Percentiles rank a stretch among this genome's conserved stretches.
Conservation (phyloP, 2,888 invertebrate species). For the Ceraclea dissimilis region DNA sequence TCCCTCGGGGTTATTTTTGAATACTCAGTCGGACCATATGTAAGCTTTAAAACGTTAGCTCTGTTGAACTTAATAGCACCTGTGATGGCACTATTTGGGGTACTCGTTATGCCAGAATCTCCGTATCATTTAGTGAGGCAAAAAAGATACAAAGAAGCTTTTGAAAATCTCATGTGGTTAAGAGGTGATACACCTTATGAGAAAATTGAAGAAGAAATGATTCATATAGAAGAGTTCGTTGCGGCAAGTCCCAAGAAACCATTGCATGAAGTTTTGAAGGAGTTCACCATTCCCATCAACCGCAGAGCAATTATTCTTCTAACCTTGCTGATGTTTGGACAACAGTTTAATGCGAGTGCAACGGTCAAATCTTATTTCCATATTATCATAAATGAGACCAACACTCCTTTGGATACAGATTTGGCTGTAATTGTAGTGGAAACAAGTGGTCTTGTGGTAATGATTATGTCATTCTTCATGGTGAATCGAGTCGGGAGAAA, state of each 20-base stretch:
- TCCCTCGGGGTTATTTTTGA: conserved; percentile 10
- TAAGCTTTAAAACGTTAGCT: conserved; percentile 6
- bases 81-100: conserved; percentile 16
- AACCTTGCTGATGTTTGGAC: conserved; percentile 6
- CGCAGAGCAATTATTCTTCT: conserved; percentile 4
- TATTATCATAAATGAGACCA: conserved; percentile 8
- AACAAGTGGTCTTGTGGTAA: conserved; percentile 2
- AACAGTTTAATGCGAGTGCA: conserved; percentile 9
- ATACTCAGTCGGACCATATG: conserved; percentile 17
- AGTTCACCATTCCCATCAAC: conserved; percentile 9
- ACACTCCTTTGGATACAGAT: not conserved
- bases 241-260: conserved; percentile 31
- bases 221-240: conserved; percentile 28
- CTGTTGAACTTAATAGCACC: conserved; percentile 10
- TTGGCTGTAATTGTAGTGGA: conserved; percentile 7
- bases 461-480: conserved; percentile 1
- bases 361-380: conserved; percentile 8
- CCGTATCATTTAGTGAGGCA: conserved; percentile 24
- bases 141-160: conserved; percentile 26
- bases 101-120: conserved; percentile 25
- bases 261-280: conserved; percentile 8
- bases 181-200: conserved; percentile 25
- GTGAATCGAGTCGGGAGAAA: conserved; percentile 7
- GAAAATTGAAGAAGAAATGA: conserved; percentile 30
- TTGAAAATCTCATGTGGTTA: conserved; percentile 27